These are phyloP conservation scores for Rhyacophila evoluta DNA, from an alignment of 2,888 invertebrate species.

Conservation along the genomic window DNA sequence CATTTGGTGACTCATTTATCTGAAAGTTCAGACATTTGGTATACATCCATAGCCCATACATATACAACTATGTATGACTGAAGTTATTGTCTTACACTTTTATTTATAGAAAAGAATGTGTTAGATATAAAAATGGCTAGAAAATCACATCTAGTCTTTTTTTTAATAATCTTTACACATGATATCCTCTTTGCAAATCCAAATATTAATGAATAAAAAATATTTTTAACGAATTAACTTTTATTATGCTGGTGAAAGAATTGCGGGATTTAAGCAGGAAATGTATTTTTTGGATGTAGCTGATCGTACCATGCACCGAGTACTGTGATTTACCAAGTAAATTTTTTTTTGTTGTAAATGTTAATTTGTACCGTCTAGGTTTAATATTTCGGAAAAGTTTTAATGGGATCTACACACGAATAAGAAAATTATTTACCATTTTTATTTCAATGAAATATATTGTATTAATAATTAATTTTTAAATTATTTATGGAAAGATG, in stretches of 20 bases:
- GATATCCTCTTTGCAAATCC: conserved; percentile 13
- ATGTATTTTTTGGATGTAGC: conserved; percentile 26
- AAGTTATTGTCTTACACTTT: conserved; percentile 26
- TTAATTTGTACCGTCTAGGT: conserved; percentile 36
- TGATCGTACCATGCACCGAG: conserved; percentile 40
- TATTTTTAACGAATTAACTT: background rate
- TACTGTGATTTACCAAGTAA: conserved; percentile 53
- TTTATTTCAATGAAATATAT: conserved; percentile 5
- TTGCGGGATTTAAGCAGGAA: conserved; percentile 6
- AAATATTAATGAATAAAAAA: conserved; percentile 1
- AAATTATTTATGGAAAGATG: conserved; percentile 9
- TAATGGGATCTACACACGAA: conserved; percentile 20
- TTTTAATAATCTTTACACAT: background rate
- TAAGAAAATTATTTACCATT: background rate
- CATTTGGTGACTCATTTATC: too few species aligned
- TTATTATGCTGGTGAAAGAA: conserved; percentile 20
- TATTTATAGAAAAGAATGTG: background rate
- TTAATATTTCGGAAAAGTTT: conserved; percentile 32
- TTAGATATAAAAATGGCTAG: conserved; percentile 5
- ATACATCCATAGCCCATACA: conserved; percentile 26
- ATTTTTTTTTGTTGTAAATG: conserved; percentile 41
- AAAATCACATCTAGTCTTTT: background rate
- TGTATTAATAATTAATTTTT: conserved; percentile 10
- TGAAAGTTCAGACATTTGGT: background rate
- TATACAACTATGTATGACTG: conserved; percentile 20